Evolutionary conservation across 1,140 invertebrate genomes (phyloP).

Genomic region (Tetramorium parvispinum): DNA sequence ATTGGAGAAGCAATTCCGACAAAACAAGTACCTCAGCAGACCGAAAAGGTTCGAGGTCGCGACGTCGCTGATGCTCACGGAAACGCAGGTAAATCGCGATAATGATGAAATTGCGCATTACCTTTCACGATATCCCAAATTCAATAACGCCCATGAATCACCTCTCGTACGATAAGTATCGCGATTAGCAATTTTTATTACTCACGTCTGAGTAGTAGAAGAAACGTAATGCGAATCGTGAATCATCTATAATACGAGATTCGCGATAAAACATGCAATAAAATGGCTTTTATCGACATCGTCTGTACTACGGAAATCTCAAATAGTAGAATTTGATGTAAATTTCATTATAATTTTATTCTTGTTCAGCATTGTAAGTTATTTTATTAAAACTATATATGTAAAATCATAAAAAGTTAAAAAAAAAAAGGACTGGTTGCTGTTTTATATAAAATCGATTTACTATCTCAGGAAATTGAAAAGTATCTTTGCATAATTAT

Average conservation of each 20-base stretch:
- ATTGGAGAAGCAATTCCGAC: conserved; percentile 98
- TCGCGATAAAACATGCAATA: conserved; percentile 14
- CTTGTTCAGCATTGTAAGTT: not conserved
- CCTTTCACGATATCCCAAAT: conserved; percentile 23
- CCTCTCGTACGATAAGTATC: conserved; percentile 34
- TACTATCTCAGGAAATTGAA: not conserved
- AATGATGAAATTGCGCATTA: conserved; percentile 31
- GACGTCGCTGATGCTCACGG: conserved; percentile 98
- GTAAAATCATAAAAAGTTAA: not conserved
- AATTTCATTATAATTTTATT: not conserved
- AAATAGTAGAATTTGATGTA: not conserved
- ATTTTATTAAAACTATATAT: not conserved
- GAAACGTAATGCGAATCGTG: not conserved
- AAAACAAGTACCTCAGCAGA: conserved; percentile 99
- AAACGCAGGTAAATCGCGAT: conserved; percentile 94
- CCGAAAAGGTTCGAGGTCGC: conserved; percentile 99
- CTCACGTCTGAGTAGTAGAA: conserved; percentile 3
- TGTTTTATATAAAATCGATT: not conserved
- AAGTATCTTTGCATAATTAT: not conserved
- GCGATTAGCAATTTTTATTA: conserved; percentile 45
- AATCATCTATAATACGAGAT: conserved; percentile 22
- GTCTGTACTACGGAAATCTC: not conserved
- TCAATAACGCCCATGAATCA: conserved; percentile 15
- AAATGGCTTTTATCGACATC: conserved; percentile 1
- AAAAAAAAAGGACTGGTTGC: not conserved